These are phyloP conservation scores for Lasioglossum morio DNA, from an alignment of 2,888 invertebrate species.

Conservation along the genomic window DNA sequence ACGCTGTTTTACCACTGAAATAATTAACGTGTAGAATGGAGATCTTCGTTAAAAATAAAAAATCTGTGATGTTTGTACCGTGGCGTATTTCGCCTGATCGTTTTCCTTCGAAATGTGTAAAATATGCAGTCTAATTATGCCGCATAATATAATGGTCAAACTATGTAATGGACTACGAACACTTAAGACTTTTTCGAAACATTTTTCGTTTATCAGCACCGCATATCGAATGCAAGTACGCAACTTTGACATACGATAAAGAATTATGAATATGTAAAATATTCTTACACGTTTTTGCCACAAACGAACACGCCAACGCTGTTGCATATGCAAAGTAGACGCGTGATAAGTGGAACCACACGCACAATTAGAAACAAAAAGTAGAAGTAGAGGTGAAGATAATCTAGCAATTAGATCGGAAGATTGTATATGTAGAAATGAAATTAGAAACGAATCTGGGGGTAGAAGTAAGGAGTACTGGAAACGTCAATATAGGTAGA, in stretches of 20 bases:
- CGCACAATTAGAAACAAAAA: not conserved
- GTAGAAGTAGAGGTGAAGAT: not conserved
- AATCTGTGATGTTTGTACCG: no score
- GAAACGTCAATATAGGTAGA: slow-evolving; percentile 9
- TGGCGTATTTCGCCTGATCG: no score
- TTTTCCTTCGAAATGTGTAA: no score
- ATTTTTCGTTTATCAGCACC: not conserved
- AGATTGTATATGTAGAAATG: not conserved
- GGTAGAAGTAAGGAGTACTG: not conserved
- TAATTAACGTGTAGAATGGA: no score
- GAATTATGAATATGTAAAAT: not conserved
- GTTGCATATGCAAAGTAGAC: not conserved
- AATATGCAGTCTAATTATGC: no score
- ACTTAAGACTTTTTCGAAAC: not conserved
- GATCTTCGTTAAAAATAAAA: no score
- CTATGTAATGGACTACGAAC: not conserved
- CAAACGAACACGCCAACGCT: not conserved
- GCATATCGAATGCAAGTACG: not conserved
- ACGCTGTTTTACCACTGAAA: no score
- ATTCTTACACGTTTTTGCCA: not conserved
- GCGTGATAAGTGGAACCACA: not conserved
- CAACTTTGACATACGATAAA: not conserved
- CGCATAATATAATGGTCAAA: no score
- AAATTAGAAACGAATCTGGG: not conserved
- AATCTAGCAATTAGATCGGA: not conserved